These are phyloP conservation scores for Argyresthia goedartella DNA, from an alignment of 2,888 invertebrate species.

Conservation along the genomic window DNA sequence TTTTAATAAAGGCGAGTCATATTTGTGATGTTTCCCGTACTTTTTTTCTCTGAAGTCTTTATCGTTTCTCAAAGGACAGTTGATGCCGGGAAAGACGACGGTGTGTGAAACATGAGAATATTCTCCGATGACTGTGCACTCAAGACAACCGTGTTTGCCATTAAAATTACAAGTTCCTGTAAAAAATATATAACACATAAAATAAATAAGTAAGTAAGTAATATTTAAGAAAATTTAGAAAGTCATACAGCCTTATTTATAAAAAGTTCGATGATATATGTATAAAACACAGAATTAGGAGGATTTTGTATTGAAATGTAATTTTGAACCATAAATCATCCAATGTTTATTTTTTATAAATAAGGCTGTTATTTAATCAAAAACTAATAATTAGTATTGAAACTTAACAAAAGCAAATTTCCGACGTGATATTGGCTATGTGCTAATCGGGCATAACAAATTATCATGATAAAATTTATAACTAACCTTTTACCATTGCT, in stretches of 20 bases:
- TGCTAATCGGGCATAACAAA: background rate
- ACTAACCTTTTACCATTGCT: conserved; percentile 6
- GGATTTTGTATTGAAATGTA: no score
- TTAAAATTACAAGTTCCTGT: conserved; percentile 13
- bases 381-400: background rate
- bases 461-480: no score
- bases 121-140: conserved; percentile 13
- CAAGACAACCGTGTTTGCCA: conserved; percentile 13
- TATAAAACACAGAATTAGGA: no score
- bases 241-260: no score
- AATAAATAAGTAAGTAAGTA: no score
- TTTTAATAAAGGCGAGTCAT: conserved; percentile 13
- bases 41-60: conserved; percentile 16
- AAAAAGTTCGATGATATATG: no score
- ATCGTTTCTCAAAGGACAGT: conserved; percentile 11
- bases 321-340: no score
- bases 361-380: no score
- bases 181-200: conserved; percentile 2
- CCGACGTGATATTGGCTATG: background rate
- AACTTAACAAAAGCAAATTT: no score
- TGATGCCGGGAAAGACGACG: conserved; percentile 6
- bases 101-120: conserved; percentile 14
- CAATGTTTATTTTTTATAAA: no score
- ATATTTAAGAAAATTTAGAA: no score
- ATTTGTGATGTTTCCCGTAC: conserved; percentile 16